Percentiles rank a stretch among this genome's conserved stretches.
Conservation (phyloP, 2,888 invertebrate species). For the Synanthedon vespiformis region DNA sequence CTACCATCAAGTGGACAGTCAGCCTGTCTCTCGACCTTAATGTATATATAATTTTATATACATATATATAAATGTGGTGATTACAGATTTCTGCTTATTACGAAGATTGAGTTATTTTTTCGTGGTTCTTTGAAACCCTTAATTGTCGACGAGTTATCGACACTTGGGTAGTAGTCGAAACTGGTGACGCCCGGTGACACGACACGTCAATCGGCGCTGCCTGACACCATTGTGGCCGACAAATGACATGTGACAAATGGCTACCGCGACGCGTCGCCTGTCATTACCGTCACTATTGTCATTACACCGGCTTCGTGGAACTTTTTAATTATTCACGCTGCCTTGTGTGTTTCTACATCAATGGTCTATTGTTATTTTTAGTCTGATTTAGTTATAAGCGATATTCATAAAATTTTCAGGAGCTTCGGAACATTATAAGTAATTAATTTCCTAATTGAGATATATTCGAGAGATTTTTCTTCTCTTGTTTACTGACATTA, state of each 20-base stretch:
- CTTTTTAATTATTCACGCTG: slow-evolving; percentile 38
- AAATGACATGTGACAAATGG: slow-evolving; percentile 52
- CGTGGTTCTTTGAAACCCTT: slow-evolving; percentile 1
- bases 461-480: too few relatives aligned
- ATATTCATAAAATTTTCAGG: too few relatives aligned
- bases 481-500: too few relatives aligned
- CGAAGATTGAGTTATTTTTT: neutral
- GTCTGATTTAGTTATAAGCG: neutral
- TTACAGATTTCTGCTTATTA: too few relatives aligned
- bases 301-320: slow-evolving; percentile 40
- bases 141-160: slow-evolving; percentile 2
- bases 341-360: slow-evolving; percentile 1
- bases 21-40: too few relatives aligned
- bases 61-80: too few relatives aligned
- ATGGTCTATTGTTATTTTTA: neutral
- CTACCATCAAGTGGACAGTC: too few relatives aligned
- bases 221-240: slow-evolving; percentile 56
- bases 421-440: too few relatives aligned
- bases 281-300: slow-evolving; percentile 46
- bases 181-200: slow-evolving; percentile 26
- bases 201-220: slow-evolving; percentile 45
- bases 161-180: slow-evolving; percentile 8
- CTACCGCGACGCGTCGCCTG: slow-evolving; percentile 26
- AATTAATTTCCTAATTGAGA: too few relatives aligned
- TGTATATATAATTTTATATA: too few relatives aligned